Conservation (phyloP, 2,113 vertebrate species). For the Saguinus midas region DNA sequence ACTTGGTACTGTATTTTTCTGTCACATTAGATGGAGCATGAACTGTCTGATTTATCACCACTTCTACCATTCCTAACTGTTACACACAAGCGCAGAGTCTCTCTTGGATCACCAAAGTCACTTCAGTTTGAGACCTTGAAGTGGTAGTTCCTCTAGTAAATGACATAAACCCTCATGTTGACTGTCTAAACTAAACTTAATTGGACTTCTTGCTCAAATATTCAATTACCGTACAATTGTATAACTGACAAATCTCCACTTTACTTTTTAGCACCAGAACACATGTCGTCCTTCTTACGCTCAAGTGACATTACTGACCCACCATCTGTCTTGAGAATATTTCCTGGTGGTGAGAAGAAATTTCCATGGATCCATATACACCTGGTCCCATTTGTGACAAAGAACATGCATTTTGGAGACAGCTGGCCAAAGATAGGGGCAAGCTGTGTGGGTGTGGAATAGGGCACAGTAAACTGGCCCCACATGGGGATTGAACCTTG, state of each 20-base stretch:
- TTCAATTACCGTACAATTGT: neutral
- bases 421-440: neutral
- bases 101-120: neutral
- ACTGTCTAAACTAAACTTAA: neutral
- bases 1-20: neutral
- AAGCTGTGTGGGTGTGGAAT: neutral
- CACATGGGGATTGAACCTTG: neutral
- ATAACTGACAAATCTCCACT: slow-evolving; percentile 43
- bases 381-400: slow-evolving; percentile 16
- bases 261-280: slow-evolving; percentile 17
- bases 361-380: neutral
- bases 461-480: neutral
- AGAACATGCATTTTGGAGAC: neutral
- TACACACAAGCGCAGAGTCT: neutral
- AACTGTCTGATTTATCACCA: neutral
- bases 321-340: slow-evolving; percentile 49
- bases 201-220: neutral
- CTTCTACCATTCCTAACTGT: neutral
- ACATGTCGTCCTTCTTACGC: neutral
- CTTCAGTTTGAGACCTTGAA: neutral
- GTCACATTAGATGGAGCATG: neutral
- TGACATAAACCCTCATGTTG: neutral
- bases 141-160: neutral
- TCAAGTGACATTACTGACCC: slow-evolving; percentile 16
- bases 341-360: neutral